Evolutionary conservation across 1,140 invertebrate genomes (phyloP).

Genomic region (Ceratosolen solmsi): DNA sequence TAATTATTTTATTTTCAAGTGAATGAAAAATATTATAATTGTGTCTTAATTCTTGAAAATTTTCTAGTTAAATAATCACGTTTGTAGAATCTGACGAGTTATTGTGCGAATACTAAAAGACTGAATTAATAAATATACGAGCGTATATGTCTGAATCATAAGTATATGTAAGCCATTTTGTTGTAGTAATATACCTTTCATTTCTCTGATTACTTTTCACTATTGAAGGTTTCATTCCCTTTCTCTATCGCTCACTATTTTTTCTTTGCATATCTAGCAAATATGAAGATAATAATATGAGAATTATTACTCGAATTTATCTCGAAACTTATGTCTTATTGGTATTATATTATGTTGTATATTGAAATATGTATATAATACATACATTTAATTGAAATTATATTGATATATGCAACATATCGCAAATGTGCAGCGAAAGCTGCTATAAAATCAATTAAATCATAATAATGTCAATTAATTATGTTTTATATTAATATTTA

Average conservation of each 20-base stretch:
- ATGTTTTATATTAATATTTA: too few species aligned
- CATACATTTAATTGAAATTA: too few species aligned
- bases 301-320: background rate
- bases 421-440: too few species aligned
- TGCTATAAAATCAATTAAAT: too few species aligned
- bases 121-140: background rate
- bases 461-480: too few species aligned
- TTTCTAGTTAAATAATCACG: slow-evolving; percentile 13
- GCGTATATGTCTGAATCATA: background rate
- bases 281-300: background rate
- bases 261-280: background rate
- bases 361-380: too few species aligned
- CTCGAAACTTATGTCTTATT: too few species aligned
- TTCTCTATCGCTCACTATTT: background rate
- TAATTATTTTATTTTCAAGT: too few species aligned
- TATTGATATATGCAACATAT: too few species aligned
- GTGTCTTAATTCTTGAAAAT: background rate
- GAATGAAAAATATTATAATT: too few species aligned
- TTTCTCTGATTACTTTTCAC: slow-evolving; percentile 42
- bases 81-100: slow-evolving; percentile 2
- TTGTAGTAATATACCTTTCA: slow-evolving; percentile 1
- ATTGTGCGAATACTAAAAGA: slow-evolving; percentile 14
- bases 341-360: too few species aligned
- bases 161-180: slow-evolving; percentile 11
- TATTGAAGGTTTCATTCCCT: background rate